Evolutionary conservation across 2,797 vertebrate genomes (phyloP), one percentile per base, ranked within the genome.

Genomic region (Diceros bicornis): DNA sequence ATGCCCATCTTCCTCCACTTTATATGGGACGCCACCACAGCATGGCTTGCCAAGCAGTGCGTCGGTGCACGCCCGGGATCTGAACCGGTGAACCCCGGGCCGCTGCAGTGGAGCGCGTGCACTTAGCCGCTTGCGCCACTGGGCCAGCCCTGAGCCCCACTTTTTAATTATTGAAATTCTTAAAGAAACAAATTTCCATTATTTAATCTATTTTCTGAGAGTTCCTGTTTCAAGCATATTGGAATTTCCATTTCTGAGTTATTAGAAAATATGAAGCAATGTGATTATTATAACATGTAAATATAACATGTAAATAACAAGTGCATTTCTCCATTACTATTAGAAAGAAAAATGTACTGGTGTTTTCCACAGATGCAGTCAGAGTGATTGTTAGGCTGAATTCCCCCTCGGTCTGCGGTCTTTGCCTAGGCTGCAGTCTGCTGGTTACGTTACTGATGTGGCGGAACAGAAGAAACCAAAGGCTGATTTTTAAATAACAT

Each of bases 151-250:
- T 94, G 57, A 83, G 34, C 57, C 59, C 50, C 6, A 69, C 18
- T 81, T 89, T 71, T 77, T 44, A 66, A 50, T 74, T 96, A 94
- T 88, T 81, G 59, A 96, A 92, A 69, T 95, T 6, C 52, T 90
- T 95, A 37, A 92, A 88, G n/a, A 77, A 95, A 47, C 89, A 50
- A 47, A 81, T 96, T 88, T 97, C 16, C 9, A 27, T 78, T 69
- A 59, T 68, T 85, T 77, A 82, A 41, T 95, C 23, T 84, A 7
- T 94, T 92, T 94, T 89, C 78, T 72, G 41, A 84, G 14, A 89
- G 52, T 21, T 86, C 18, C 59, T 52, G 94, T 90, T 62, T 64
- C 61, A 79, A 55, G 34, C 6, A 59, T 78, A 21, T 77, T 86
- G n/a, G 59, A 69, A 62, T 93, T 74, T 68, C 75, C 18, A 66